These are phyloP conservation scores for Drosophila siamana DNA, from an alignment of 2,888 invertebrate genomes.

Conservation along the genomic window DNA sequence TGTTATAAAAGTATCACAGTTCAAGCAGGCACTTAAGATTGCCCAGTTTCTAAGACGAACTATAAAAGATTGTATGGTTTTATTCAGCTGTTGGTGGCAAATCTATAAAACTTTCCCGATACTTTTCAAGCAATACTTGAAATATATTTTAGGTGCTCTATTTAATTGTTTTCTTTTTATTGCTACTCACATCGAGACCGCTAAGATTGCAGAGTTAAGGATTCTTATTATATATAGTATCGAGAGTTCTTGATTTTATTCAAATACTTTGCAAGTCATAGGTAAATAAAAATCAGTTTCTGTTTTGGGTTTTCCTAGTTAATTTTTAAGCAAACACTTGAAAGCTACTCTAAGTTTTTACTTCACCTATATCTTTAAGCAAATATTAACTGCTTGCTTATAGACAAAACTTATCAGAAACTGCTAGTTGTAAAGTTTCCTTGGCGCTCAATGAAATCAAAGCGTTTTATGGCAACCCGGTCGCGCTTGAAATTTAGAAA, in stretches of 20 bases:
- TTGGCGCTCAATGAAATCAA: conserved; percentile 7
- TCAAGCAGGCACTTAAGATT: conserved; percentile 9
- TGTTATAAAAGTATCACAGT: conserved; percentile 8
- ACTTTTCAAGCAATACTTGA: neutral
- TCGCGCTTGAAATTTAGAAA: conserved; percentile 9
- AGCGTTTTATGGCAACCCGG: neutral
- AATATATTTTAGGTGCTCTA: neutral
- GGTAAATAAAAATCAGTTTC: neutral
- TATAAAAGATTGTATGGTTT: neutral
- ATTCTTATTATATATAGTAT: neutral
- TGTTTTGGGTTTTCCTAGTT: neutral
- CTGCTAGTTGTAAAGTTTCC: neutral
- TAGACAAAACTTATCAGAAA: neutral
- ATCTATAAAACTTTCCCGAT: too few relatives aligned
- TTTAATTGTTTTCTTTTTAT: too few relatives aligned
- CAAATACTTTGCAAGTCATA: too few relatives aligned
- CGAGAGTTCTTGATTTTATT: too few relatives aligned
- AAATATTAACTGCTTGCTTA: neutral
- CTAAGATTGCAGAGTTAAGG: too few relatives aligned
- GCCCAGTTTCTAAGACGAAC: neutral
- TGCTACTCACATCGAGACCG: neutral
- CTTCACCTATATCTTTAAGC: neutral
- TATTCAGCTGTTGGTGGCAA: neutral
- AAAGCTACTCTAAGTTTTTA: neutral
- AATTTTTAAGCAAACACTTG: too few relatives aligned